Evolutionary conservation across 2,113 vertebrate genomes (phyloP), one percentile per base, ranked within the genome.

Genomic region (Mormoops blainvillei): DNA sequence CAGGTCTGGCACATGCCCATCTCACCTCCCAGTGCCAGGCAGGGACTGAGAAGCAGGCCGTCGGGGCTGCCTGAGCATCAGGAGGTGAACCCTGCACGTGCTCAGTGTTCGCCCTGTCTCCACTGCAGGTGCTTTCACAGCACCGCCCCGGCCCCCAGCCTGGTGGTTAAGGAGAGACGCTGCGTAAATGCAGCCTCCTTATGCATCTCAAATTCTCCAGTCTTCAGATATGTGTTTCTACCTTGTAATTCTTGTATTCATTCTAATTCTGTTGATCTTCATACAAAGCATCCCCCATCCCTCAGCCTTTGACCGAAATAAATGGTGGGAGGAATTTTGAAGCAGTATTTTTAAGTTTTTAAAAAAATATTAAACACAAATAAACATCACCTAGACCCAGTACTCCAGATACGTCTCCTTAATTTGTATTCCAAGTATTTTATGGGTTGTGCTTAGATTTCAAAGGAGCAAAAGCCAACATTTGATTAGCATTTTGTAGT

Each of bases 1-100:
- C 36, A 4, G 54, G 5, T 12, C 36, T 54, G 3, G 2, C 28
- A 0, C 26, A 28, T 20, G n/a, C 28, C 26, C 16, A 0, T 22
- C 15, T 63, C 11, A 1, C 12, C 13, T 12, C 3, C 22, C 15
- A 54, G 28, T 38, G 36, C 31, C 65, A 6, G 36, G 12, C 15
- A 19, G 52, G 38, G 50, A 48, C 28, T 18, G n/a, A 36, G 19
- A 26, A 56, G 24, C 80, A 8, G 68, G 36, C 6, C 16, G 5
- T 36, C 22, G 5, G 87, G 24, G n/a, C 28, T 22, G 24, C 26
- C 4, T 7, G 36, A 45, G 18, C 45, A 2, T 24, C 16, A 18
- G 45, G 45, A 70, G 38, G 54, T 31, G 56, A 82, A 19, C 67
- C 77, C 18, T 3, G 38, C 56, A 20, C 33, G 43, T 5, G 26